Evolutionary conservation across 1,140 invertebrate species (phyloP).

Genomic region (Monochamus saltuarius): DNA sequence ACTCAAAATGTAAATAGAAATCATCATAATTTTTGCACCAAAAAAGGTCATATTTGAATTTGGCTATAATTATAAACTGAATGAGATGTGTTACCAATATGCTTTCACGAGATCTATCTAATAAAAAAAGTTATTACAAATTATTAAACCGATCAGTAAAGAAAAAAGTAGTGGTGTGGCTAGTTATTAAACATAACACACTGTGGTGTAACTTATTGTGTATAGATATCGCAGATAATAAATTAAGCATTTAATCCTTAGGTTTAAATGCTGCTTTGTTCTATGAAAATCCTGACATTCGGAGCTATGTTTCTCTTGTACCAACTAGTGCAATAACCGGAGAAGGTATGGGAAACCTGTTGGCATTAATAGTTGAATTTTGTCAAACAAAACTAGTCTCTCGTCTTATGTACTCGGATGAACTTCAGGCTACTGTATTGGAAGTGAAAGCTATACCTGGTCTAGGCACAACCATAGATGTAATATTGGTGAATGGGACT

Average conservation of each 20-base stretch:
- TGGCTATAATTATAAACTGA: too few species aligned
- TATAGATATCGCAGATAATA: too few species aligned
- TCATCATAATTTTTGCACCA: too few species aligned
- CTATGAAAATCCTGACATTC: constrained; percentile 93
- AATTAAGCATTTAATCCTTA: not conserved
- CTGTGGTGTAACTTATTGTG: too few species aligned
- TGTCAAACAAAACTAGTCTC: constrained; percentile 91
- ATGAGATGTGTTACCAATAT: too few species aligned
- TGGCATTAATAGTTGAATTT: constrained; percentile 89
- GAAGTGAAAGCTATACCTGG: constrained; percentile 98
- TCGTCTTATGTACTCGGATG: constrained; percentile 88
- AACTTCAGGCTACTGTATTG: constrained; percentile 95
- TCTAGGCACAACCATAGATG: constrained; percentile 97
- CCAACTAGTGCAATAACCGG: constrained; percentile 96
- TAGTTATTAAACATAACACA: too few species aligned
- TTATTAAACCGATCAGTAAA: too few species aligned
- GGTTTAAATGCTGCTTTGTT: constrained; percentile 89
- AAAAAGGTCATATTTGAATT: too few species aligned
- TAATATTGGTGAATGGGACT: constrained; percentile 95
- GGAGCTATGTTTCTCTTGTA: constrained; percentile 92
- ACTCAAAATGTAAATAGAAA: too few species aligned
- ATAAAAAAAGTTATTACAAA: too few species aligned
- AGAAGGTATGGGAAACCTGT: constrained; percentile 98
- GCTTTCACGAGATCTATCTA: too few species aligned
- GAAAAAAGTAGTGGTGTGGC: not conserved